phyloP scores from a whole-genome alignment of 2,113 vertebrate species.

The Irena cyanogastra region DNA sequence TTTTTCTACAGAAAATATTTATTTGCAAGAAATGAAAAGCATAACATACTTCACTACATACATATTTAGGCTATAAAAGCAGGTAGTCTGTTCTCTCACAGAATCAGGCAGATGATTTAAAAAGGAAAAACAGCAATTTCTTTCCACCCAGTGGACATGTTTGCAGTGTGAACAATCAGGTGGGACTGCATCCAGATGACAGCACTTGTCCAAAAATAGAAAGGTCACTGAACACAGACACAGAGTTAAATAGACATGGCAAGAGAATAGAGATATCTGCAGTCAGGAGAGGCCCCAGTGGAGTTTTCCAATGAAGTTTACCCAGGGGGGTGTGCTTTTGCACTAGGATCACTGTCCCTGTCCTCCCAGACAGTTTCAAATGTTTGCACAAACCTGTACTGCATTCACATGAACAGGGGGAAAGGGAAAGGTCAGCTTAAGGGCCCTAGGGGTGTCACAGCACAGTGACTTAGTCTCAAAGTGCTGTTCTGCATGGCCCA shows the following conservation, averaged over 20 bases:
- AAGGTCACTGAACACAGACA: background rate
- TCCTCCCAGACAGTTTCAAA: background rate
- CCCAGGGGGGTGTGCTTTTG: background rate
- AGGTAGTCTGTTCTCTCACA: conserved; percentile 34
- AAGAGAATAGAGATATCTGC: background rate
- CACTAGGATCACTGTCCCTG: background rate
- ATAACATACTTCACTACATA: conserved; percentile 65
- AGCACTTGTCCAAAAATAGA: conserved; percentile 11
- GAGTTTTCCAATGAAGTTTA: background rate
- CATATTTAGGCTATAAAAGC: conserved; percentile 66
- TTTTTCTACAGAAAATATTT: conserved; percentile 80
- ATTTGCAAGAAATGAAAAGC: conserved; percentile 76
- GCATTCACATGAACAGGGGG: background rate
- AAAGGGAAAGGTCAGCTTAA: background rate
- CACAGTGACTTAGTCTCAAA: too few relatives aligned
- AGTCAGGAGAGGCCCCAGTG: background rate
- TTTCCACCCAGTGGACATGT: background rate
- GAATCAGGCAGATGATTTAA: conserved; percentile 40
- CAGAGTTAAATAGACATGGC: background rate
- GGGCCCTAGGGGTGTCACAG: background rate
- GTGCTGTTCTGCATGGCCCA: background rate
- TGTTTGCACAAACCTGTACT: background rate
- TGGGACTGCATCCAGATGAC: background rate
- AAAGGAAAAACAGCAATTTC: conserved; percentile 15
- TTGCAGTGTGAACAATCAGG: background rate